Evolutionary conservation across 2,797 vertebrate species (phyloP).

Genomic region (Pantherophis vulpinus): DNA sequence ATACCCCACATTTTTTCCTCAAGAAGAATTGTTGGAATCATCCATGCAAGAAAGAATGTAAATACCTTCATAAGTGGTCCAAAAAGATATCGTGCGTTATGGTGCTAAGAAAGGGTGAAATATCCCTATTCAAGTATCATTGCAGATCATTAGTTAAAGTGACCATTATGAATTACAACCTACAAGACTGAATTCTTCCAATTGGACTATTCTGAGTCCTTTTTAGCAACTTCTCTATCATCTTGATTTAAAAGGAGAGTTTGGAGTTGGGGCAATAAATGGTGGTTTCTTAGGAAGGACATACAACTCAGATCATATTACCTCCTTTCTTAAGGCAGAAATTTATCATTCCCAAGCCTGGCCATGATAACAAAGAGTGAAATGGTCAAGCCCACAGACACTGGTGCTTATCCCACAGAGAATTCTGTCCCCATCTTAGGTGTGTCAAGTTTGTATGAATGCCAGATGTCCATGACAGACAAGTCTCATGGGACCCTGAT

Average conservation of each 20-base stretch:
- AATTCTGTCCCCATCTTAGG: not conserved
- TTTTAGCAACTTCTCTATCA: not conserved
- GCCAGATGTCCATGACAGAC: not conserved
- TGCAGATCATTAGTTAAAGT: not conserved
- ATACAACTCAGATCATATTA: not conserved
- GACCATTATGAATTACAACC: not conserved
- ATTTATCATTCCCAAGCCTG: not conserved
- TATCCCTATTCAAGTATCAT: not conserved
- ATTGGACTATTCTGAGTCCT: not conserved
- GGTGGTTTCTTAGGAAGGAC: not conserved
- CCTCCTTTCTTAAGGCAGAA: not conserved
- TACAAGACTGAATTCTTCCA: not conserved
- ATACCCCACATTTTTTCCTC: not conserved
- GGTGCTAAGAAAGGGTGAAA: not conserved
- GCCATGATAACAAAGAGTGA: not conserved
- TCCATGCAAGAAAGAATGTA: not conserved
- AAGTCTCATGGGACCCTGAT: not conserved
- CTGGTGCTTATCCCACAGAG: not conserved
- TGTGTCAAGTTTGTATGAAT: not conserved
- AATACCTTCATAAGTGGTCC: not conserved
- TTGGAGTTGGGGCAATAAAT: not conserved
- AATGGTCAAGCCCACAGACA: not conserved
- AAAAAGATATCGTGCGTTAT: not conserved
- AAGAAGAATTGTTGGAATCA: not conserved
- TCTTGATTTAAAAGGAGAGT: not conserved